A percentile compares a stretch with the other conserved stretches of the same genome.
These are phyloP conservation scores for Heliothis peltigera DNA, from an alignment of 2,888 invertebrate genomes.

Conservation along the genomic window DNA sequence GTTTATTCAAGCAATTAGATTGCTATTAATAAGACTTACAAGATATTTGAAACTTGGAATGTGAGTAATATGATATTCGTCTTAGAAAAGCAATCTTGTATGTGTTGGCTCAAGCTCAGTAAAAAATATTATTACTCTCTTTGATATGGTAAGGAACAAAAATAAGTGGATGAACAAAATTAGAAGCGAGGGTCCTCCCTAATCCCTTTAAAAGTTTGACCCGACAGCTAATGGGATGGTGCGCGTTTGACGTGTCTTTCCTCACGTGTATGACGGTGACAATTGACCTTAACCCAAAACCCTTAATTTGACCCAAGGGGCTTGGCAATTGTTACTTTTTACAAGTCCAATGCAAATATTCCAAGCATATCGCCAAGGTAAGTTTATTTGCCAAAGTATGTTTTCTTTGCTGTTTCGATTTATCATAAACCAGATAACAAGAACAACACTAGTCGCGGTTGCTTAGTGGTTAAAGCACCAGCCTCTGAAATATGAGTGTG, in stretches of 20 bases:
- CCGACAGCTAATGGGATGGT: conserved; percentile 17
- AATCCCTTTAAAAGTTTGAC: conserved; percentile 34
- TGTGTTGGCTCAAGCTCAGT: not conserved
- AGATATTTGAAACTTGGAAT: conserved; percentile 3
- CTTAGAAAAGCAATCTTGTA: not conserved
- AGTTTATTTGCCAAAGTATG: not conserved
- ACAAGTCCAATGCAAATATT: conserved; percentile 1
- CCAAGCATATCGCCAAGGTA: no score
- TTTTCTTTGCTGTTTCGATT: conserved; percentile 7
- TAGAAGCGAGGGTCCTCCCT: conserved; percentile 9
- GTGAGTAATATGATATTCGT: not conserved
- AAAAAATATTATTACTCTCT: not conserved
- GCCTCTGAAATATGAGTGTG: no score
- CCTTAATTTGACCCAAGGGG: no score
- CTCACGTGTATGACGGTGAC: conserved; percentile 5
- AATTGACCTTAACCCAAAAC: conserved; percentile 16
- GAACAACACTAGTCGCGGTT: no score
- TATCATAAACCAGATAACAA: no score
- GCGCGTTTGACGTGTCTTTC: conserved; percentile 4
- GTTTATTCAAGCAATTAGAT: not conserved
- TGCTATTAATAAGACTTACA: conserved; percentile 1
- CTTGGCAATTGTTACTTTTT: conserved; percentile 13
- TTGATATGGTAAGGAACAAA: conserved; percentile 15
- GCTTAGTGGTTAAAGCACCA: no score
- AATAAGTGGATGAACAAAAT: conserved; percentile 17